Percentiles rank a stretch among this genome's conserved stretches.
Evolutionary conservation across 2,113 vertebrate species (phyloP).

Genomic region (Neomonachus schauinslandi): DNA sequence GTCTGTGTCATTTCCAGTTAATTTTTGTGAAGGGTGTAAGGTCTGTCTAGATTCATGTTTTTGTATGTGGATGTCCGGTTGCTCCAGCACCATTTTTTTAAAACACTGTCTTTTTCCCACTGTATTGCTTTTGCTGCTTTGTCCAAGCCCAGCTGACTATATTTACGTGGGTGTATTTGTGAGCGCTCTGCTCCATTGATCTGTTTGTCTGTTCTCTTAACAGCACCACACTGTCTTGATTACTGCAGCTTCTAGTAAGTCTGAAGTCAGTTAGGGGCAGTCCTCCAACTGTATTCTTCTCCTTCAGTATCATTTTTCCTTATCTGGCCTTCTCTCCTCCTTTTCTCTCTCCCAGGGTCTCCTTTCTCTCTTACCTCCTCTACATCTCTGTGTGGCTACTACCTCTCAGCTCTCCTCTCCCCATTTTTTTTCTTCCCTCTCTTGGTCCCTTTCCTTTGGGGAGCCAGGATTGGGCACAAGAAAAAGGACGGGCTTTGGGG

Average conservation of each 20-base stretch:
- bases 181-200: neutral
- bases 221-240: neutral
- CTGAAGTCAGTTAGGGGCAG: neutral
- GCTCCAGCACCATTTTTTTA: neutral
- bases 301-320: neutral
- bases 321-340: neutral
- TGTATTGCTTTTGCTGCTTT: neutral
- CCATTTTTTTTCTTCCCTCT: neutral
- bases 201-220: neutral
- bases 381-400: neutral
- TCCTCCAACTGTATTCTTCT: neutral
- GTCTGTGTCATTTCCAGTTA: neutral
- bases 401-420: neutral
- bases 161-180: neutral
- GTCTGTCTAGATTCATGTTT: neutral
- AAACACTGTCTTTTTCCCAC: neutral
- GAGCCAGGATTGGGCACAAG: neutral
- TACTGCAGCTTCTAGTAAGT: neutral
- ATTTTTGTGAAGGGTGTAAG: neutral
- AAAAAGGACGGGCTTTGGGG: neutral
- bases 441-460: neutral
- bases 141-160: neutral
- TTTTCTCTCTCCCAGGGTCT: neutral
- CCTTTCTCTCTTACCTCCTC: neutral
- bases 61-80: neutral